These are phyloP conservation scores for Phania funesta DNA, from an alignment of 2,888 invertebrate species.

Conservation along the genomic window DNA sequence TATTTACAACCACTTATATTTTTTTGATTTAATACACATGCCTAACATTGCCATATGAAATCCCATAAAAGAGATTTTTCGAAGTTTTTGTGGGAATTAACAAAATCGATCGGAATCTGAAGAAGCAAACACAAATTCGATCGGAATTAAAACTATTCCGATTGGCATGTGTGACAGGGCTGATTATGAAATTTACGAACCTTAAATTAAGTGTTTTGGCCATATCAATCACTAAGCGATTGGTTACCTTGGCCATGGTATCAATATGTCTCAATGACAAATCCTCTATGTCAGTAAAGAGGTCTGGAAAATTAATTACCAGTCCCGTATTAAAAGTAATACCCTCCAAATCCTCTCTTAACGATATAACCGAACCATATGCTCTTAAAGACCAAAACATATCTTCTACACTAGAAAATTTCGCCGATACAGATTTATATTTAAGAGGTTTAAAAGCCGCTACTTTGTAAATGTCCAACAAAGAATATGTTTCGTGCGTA, in stretches of 20 bases:
- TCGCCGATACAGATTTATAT: constrained; percentile 64
- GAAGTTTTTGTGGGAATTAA: too few species aligned
- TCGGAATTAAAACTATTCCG: too few species aligned
- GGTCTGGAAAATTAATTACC: constrained; percentile 78
- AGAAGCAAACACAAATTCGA: too few species aligned
- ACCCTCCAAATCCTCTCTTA: constrained; percentile 77
- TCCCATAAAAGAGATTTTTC: too few species aligned
- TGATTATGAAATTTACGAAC: constrained; percentile 71
- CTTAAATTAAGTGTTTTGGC: constrained; percentile 80
- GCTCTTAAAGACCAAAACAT: constrained; percentile 69
- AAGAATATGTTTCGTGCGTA: constrained; percentile 45
- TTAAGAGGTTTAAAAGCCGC: constrained; percentile 72
- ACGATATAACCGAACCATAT: constrained; percentile 75
- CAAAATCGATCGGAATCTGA: too few species aligned
- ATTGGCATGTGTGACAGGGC: too few species aligned
- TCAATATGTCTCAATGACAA: constrained; percentile 79
- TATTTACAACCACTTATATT: too few species aligned
- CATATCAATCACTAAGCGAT: constrained; percentile 77
- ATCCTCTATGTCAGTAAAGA: constrained; percentile 78
- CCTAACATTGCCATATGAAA: too few species aligned
- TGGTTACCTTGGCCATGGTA: constrained; percentile 80
- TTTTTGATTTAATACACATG: too few species aligned
- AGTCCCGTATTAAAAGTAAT: constrained; percentile 76
- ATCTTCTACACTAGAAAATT: constrained; percentile 62
- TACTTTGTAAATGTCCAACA: constrained; percentile 78